Evolutionary conservation across 2,888 invertebrate species (phyloP).

Genomic region (Mystacides longicornis): DNA sequence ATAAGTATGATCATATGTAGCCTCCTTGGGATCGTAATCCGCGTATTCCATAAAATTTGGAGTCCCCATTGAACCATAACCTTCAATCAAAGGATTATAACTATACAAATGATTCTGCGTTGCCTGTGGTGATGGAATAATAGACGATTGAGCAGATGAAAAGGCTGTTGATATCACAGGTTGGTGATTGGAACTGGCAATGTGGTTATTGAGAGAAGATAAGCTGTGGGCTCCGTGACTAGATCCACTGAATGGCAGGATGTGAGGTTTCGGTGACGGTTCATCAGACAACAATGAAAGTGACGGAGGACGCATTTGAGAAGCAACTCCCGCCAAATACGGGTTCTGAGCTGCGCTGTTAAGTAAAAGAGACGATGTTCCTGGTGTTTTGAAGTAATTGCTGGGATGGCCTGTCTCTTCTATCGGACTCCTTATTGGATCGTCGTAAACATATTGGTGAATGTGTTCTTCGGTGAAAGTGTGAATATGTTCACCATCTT

Average conservation of each 20-base stretch:
- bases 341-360: not conserved
- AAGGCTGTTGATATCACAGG: not conserved
- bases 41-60: slow-evolving; percentile 40
- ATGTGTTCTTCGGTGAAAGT: slow-evolving; percentile 48
- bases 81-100: not conserved
- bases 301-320: too few relatives aligned
- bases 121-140: not conserved
- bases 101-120: not conserved
- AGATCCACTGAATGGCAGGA: too few relatives aligned
- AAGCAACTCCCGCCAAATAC: not conserved
- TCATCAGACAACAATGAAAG: too few relatives aligned
- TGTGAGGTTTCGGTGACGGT: too few relatives aligned
- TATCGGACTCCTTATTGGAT: slow-evolving; percentile 31
- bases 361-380: not conserved
- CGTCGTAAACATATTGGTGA: slow-evolving; percentile 41
- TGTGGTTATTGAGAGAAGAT: too few relatives aligned
- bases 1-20: slow-evolving; percentile 47
- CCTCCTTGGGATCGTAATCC: slow-evolving; percentile 43
- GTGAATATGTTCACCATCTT: slow-evolving; percentile 47
- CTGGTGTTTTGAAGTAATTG: too few relatives aligned
- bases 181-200: not conserved
- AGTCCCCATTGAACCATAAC: slow-evolving; percentile 32
- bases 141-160: not conserved
- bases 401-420: slow-evolving; percentile 27
- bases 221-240: too few relatives aligned